Evolutionary conservation across 2,797 vertebrate species (phyloP).

Genomic region (Paedocypris micromegethes): DNA sequence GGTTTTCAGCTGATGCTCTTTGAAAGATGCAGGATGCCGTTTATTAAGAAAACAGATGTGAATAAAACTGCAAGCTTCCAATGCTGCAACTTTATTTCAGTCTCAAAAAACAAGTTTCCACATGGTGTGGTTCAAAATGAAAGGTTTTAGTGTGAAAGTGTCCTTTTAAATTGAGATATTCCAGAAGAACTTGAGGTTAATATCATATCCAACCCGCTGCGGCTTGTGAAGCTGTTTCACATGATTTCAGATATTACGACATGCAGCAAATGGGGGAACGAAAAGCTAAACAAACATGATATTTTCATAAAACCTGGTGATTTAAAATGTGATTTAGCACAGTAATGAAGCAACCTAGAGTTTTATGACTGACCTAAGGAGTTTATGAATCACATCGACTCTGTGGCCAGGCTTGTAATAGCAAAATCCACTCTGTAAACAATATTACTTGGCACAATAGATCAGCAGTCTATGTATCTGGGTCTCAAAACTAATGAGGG

Average conservation of each 20-base stretch:
- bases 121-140: not conserved
- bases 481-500: slow-evolving; percentile 25
- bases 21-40: no score
- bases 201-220: slow-evolving; percentile 9
- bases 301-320: slow-evolving; percentile 26
- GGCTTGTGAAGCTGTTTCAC: slow-evolving; percentile 18
- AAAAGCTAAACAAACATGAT: slow-evolving; percentile 28
- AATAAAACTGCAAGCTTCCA: no score
- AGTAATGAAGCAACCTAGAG: slow-evolving; percentile 32
- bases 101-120: no score
- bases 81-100: no score
- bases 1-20: no score
- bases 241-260: slow-evolving; percentile 29
- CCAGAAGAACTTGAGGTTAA: slow-evolving; percentile 25
- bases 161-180: slow-evolving; percentile 10
- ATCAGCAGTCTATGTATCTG: slow-evolving; percentile 11
- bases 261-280: slow-evolving; percentile 29
- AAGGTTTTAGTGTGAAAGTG: slow-evolving; percentile 10
- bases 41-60: no score
- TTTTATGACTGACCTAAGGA: slow-evolving; percentile 26
- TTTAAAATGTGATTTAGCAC: slow-evolving; percentile 36
- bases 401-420: slow-evolving; percentile 26
- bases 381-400: slow-evolving; percentile 37
- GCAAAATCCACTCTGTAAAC: slow-evolving; percentile 19
- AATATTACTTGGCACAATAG: slow-evolving; percentile 26